Percentiles rank a stretch among this genome's conserved stretches.
phyloP scores from a whole-genome alignment of 2,888 invertebrate genomes.

The Drosophila sordidula region DNA sequence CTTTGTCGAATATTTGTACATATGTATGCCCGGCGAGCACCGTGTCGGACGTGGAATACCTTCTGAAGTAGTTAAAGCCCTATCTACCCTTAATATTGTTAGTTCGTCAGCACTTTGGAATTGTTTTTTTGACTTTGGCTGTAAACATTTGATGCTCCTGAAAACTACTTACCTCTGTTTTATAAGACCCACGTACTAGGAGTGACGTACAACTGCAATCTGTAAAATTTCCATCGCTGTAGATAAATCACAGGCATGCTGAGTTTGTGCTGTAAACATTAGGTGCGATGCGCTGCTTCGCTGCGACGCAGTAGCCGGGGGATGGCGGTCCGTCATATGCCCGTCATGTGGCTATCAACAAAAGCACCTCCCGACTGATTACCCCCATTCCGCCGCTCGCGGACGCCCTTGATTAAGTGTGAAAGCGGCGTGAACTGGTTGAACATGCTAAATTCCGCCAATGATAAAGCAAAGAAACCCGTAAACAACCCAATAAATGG shows the following conservation, averaged over 20 bases:
- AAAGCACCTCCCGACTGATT: slow-evolving; percentile 1
- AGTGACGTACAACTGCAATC: slow-evolving; percentile 34
- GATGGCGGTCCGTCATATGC: slow-evolving; percentile 53
- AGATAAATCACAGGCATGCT: slow-evolving; percentile 28
- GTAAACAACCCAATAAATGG: slow-evolving; percentile 31
- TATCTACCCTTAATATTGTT: too few species aligned
- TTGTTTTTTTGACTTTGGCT: slow-evolving; percentile 4
- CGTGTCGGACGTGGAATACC: too few species aligned
- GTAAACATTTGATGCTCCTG: background rate
- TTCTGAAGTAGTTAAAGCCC: background rate
- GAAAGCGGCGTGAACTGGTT: slow-evolving; percentile 63
- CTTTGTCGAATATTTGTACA: background rate
- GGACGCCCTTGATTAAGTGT: slow-evolving; percentile 58
- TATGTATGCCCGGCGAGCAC: background rate
- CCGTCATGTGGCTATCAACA: slow-evolving; percentile 70
- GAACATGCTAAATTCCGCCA: slow-evolving; percentile 37
- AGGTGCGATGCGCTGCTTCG: slow-evolving; percentile 9
- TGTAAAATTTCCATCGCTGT: slow-evolving; percentile 55
- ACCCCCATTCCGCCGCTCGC: background rate
- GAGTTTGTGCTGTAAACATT: slow-evolving; percentile 34
- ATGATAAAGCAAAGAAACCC: slow-evolving; percentile 32
- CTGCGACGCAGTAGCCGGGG: slow-evolving; percentile 40
- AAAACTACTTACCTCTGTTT: background rate
- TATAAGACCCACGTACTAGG: background rate
- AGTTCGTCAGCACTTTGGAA: background rate